These are phyloP conservation scores for Anorthoa munda DNA, from an alignment of 2,888 invertebrate genomes.

Conservation along the genomic window DNA sequence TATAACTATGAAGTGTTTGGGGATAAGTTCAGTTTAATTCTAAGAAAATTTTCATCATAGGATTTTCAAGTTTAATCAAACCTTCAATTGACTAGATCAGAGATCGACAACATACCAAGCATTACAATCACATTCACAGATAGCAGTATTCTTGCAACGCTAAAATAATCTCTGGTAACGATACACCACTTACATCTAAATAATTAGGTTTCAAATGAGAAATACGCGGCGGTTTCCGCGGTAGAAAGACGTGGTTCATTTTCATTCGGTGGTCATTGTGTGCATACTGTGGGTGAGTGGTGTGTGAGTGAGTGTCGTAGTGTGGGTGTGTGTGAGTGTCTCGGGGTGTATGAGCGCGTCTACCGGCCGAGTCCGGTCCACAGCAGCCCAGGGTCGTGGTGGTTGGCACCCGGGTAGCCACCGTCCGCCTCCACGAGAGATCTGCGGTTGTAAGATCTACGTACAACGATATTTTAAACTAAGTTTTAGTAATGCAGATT, in stretches of 20 bases:
- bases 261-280: slow-evolving; percentile 42
- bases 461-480: slow-evolving; percentile 83
- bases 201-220: slow-evolving; percentile 55
- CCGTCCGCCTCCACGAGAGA: slow-evolving; percentile 91
- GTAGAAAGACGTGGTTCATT: slow-evolving; percentile 35
- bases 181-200: slow-evolving; percentile 55
- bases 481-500: slow-evolving; percentile 54
- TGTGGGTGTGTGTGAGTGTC: slow-evolving; percentile 39
- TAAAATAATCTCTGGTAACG: slow-evolving; percentile 70
- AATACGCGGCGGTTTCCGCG: slow-evolving; percentile 47
- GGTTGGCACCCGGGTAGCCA: slow-evolving; percentile 91
- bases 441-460: slow-evolving; percentile 91
- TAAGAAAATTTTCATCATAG: slow-evolving; percentile 1
- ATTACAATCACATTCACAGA: slow-evolving; percentile 56
- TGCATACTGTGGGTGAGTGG: slow-evolving; percentile 40
- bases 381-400: slow-evolving; percentile 92
- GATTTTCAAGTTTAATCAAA: slow-evolving; percentile 19
- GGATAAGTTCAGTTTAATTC: neutral
- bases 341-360: slow-evolving; percentile 56
- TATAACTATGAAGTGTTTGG: neutral
- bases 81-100: slow-evolving; percentile 56
- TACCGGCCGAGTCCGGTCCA: slow-evolving; percentile 92
- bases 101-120: slow-evolving; percentile 29
- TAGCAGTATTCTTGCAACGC: slow-evolving; percentile 74
- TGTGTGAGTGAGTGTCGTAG: slow-evolving; percentile 29